A percentile compares a stretch with the other conserved stretches of the same genome.
These are phyloP conservation scores for Dryobates pubescens DNA, from an alignment of 2,797 vertebrate genomes.

Conservation along the genomic window DNA sequence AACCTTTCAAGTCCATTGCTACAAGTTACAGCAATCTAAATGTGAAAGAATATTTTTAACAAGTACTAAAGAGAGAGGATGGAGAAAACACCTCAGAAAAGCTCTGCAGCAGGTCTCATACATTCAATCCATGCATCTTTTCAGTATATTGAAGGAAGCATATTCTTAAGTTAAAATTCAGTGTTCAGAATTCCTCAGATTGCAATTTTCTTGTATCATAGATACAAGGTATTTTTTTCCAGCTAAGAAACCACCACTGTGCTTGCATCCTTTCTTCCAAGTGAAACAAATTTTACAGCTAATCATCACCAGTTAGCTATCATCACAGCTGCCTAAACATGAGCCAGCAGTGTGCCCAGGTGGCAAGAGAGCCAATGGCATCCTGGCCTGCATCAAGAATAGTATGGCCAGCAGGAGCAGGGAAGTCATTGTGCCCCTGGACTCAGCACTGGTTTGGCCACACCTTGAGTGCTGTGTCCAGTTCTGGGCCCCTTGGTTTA, in stretches of 20 bases:
- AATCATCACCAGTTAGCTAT: constrained; percentile 16
- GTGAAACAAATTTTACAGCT: constrained; percentile 53
- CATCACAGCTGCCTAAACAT: not conserved
- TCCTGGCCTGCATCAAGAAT: no score
- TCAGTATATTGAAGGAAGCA: not conserved
- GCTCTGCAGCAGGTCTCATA: not conserved
- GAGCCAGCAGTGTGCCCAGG: no score
- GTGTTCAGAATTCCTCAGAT: not conserved
- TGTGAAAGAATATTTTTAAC: not conserved
- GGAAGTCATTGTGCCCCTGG: no score
- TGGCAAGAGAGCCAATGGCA: no score
- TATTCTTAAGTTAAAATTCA: not conserved
- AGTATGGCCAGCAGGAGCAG: no score
- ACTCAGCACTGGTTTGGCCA: no score
- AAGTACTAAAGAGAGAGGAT: not conserved
- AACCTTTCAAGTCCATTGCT: not conserved
- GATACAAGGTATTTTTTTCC: not conserved
- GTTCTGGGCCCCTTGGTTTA: no score
- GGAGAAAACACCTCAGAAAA: not conserved
- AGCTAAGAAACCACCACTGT: constrained; percentile 17
- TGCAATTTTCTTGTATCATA: not conserved
- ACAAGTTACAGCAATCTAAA: not conserved
- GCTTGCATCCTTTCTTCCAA: constrained; percentile 56
- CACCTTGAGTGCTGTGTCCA: no score
- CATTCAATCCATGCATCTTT: not conserved